Base-by-base conservation (phyloP, 2,888 invertebrate species). In the Cheilosia vulpina region DNA sequence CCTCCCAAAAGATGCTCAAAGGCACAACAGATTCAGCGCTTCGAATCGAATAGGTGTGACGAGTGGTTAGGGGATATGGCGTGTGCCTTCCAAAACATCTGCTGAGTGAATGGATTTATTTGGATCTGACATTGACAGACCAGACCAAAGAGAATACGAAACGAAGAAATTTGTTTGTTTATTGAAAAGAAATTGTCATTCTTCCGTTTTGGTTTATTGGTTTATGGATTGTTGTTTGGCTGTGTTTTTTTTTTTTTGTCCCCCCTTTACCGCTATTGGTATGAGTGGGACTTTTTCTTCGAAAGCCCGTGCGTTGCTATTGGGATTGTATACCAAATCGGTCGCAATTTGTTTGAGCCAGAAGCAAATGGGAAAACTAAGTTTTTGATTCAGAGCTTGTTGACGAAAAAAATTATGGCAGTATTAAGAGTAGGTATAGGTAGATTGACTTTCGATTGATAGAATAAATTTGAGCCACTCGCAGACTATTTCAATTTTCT, bases 141-240 rank as follows among this genome's bases (percentile, higher is more conserved):
- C 27, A 27, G 31, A 60, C 83, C 52, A 62, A 66, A 60, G 53
- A 19, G 9, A 58, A 43, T 38, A 62, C 38, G 38, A 62, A 62
- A 63, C 11, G 13, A 50, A 65, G 66, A 62, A 81, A 85, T 81
- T 81, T 77, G 81, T 81, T 81, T 85, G 76, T 66, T 85, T 85
- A 85, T 85, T 85, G 85, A 85, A 85, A 85, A 81, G 81, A 66
- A 76, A 85, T 85, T 85, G 85, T 85, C 85, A 85, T 85, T 72
- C 85, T 85, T 58, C 72, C 72, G 81, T 77, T 85, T 81, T 81
- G 81, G 81, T 85, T 85, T 85, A 81, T 85, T 85, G 85, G 76
- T 85, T 81, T 85, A 85, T 77, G 68, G 85, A 81, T 81, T 81
- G 68, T 57, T 81, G 50, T 69, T 81, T 57, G 65, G 55, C 17